These are phyloP conservation scores for Cromileptes altivelis DNA, from an alignment of 2,113 vertebrate species.

Conservation along the genomic window DNA sequence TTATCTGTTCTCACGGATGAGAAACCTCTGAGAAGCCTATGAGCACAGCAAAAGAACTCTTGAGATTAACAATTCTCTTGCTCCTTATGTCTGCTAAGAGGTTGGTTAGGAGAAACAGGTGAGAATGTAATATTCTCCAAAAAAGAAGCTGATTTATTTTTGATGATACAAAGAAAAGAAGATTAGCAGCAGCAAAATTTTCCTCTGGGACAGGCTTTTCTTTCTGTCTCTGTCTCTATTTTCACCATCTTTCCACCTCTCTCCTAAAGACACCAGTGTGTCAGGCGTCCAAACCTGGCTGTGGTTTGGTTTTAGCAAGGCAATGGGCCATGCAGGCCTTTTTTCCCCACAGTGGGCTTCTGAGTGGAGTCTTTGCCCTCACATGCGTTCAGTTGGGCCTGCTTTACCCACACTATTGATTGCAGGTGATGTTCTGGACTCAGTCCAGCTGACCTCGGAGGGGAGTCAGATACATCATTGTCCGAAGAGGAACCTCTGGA, in stretches of 20 bases:
- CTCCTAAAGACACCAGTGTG: constrained; percentile 54
- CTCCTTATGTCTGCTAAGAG: too few species aligned
- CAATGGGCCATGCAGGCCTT: constrained; percentile 85
- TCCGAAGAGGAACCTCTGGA: constrained; percentile 81
- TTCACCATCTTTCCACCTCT: constrained; percentile 18
- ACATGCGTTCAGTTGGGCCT: constrained; percentile 79
- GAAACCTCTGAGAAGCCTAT: too few species aligned
- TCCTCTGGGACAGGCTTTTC: neutral
- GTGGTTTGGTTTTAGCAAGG: constrained; percentile 82
- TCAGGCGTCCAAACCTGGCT: constrained; percentile 61
- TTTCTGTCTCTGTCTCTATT: constrained; percentile 19
- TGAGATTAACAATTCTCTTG: too few species aligned
- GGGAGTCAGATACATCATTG: constrained; percentile 87
- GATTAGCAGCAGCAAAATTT: too few species aligned
- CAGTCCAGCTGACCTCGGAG: constrained; percentile 84
- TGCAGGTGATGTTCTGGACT: constrained; percentile 87
- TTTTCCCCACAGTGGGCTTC: constrained; percentile 75
- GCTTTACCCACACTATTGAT: constrained; percentile 88
- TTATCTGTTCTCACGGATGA: too few species aligned
- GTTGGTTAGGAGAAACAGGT: too few species aligned
- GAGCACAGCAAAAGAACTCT: too few species aligned
- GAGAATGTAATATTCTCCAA: neutral
- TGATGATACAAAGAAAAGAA: too few species aligned
- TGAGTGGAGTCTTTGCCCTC: constrained; percentile 79
- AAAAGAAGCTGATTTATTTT: too few species aligned